phyloP scores from a whole-genome alignment of 2,888 invertebrate genomes.

The Junonia oenone region DNA sequence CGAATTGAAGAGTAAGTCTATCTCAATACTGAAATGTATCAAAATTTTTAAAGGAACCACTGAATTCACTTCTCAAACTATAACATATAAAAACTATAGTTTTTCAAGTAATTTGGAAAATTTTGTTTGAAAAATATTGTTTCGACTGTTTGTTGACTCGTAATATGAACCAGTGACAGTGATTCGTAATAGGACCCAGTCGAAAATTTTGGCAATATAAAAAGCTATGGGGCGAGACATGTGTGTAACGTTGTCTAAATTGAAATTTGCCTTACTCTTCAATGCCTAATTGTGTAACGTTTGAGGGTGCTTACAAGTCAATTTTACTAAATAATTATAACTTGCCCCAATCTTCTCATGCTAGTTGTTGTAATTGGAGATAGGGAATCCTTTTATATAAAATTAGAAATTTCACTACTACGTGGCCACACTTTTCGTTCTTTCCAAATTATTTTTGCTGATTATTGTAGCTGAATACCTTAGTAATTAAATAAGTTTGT shows the following conservation, averaged over 20 bases:
- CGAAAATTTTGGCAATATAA: constrained; percentile 36
- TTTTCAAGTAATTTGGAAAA: constrained; percentile 13
- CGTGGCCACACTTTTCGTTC: too few relatives aligned
- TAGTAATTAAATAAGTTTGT: too few relatives aligned
- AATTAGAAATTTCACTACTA: too few relatives aligned
- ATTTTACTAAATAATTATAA: constrained; percentile 31
- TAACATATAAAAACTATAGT: constrained; percentile 21
- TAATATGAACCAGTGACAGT: constrained; percentile 26
- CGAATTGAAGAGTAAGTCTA: constrained; percentile 11
- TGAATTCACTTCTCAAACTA: constrained; percentile 7
- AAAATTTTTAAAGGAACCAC: constrained; percentile 11
- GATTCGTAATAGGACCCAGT: constrained; percentile 30
- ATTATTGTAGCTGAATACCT: too few relatives aligned
- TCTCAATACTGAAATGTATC: constrained; percentile 8
- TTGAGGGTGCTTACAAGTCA: constrained; percentile 33
- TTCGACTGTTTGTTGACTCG: constrained; percentile 10
- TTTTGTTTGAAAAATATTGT: constrained; percentile 12
- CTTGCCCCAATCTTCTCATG: constrained; percentile 20
- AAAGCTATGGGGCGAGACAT: constrained; percentile 32
- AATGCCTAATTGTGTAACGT: constrained; percentile 28
- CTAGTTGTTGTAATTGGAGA: too few relatives aligned
- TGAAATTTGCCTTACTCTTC: too few relatives aligned
- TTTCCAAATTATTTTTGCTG: too few relatives aligned
- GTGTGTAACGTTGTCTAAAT: too few relatives aligned
- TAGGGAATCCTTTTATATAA: too few relatives aligned